These are phyloP conservation scores for Mormyrus iriodes DNA, from an alignment of 2,113 vertebrate species.

Conservation along the genomic window DNA sequence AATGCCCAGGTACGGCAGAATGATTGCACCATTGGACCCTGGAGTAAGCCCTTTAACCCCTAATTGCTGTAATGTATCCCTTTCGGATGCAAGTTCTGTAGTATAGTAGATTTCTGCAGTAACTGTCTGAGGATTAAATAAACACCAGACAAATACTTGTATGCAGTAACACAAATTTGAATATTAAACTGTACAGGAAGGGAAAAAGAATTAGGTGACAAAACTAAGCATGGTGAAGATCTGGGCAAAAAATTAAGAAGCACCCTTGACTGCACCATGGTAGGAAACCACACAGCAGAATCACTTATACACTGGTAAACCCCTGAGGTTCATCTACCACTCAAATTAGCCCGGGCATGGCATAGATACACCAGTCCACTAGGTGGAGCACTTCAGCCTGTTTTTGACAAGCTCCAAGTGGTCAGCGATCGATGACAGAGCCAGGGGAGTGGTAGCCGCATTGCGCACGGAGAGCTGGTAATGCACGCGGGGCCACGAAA, in stretches of 20 bases:
- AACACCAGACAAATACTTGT: neutral
- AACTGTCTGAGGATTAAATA: neutral
- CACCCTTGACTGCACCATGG: neutral
- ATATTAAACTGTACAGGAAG: neutral
- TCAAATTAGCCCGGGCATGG: neutral
- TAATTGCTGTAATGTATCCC: neutral
- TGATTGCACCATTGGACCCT: neutral
- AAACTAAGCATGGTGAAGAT: neutral
- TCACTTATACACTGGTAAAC: neutral
- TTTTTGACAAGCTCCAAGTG: neutral
- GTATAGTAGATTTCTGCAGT: neutral
- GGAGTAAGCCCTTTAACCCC: neutral
- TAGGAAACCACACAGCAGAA: neutral
- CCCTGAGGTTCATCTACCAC: neutral
- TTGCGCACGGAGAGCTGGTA: neutral
- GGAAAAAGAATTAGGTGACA: neutral
- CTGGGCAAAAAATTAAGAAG: neutral
- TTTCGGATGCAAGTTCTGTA: neutral
- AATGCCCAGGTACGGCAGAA: neutral
- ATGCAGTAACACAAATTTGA: neutral
- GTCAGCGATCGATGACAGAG: neutral
- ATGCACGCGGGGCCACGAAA: neutral
- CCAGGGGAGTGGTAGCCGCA: neutral
- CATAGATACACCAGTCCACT: neutral
- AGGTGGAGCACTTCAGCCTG: neutral